phyloP scores from a whole-genome alignment of 2,113 vertebrate species.

The Rhea pennata region DNA sequence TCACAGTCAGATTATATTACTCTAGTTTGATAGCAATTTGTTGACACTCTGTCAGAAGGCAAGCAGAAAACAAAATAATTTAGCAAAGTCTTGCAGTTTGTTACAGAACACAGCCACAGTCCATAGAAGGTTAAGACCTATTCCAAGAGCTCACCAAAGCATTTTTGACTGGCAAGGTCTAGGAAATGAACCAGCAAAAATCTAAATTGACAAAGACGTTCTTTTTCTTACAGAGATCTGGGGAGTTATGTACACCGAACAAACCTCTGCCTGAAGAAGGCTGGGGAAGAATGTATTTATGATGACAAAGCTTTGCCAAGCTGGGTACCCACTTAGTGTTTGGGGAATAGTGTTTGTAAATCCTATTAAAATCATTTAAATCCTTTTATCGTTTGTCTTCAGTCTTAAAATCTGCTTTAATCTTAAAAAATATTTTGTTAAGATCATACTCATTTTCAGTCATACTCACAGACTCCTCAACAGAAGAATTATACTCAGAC shows the following conservation, averaged over 20 bases:
- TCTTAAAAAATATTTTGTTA: not conserved
- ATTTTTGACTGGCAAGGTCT: constrained; percentile 7
- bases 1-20: not conserved
- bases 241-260: not conserved
- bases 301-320: not conserved
- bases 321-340: not conserved
- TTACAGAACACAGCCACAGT: not conserved
- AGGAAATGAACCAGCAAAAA: constrained; percentile 20
- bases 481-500: not conserved
- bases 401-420: not conserved
- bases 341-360: not conserved
- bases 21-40: not conserved
- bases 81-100: not conserved
- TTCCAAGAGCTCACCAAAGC: not conserved
- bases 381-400: not conserved
- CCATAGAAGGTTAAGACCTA: not conserved
- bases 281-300: not conserved
- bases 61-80: not conserved
- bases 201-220: not conserved
- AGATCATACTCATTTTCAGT: not conserved
- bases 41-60: not conserved
- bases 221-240: not conserved
- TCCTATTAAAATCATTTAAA: not conserved
- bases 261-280: not conserved
- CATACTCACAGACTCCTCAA: not conserved